Evolutionary conservation across 2,888 invertebrate genomes (phyloP).

Genomic region (Tricholauxania praeusta): DNA sequence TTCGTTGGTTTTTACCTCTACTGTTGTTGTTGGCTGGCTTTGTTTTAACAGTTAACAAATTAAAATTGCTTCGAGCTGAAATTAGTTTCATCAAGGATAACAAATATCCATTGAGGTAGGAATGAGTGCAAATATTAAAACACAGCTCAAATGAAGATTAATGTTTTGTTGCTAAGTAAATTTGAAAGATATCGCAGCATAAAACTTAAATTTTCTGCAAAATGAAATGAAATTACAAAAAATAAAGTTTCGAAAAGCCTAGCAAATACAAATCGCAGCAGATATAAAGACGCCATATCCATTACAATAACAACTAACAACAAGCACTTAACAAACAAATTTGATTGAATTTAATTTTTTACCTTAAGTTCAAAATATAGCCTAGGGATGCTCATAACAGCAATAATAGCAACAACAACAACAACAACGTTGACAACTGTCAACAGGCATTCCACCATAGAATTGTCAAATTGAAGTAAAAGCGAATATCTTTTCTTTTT

Average conservation of each 20-base stretch:
- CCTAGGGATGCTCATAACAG: too few relatives aligned
- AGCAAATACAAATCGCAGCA: slow-evolving; percentile 13
- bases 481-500: background rate
- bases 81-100: slow-evolving; percentile 28
- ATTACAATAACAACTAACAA: slow-evolving; percentile 21
- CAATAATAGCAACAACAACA: too few relatives aligned
- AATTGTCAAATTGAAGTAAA: too few relatives aligned
- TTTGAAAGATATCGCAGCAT: too few relatives aligned
- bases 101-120: too few relatives aligned
- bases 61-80: slow-evolving; percentile 40
- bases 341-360: slow-evolving; percentile 12
- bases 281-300: background rate
- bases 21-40: background rate
- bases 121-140: too few relatives aligned
- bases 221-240: background rate
- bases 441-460: too few relatives aligned
- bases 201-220: too few relatives aligned
- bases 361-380: background rate
- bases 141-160: too few relatives aligned
- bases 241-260: background rate
- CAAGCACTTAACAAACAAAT: too few relatives aligned
- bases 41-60: slow-evolving; percentile 38
- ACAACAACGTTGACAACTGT: too few relatives aligned
- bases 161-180: too few relatives aligned
- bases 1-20: slow-evolving; percentile 6